Percentiles rank a stretch among this genome's conserved stretches.
Conservation (phyloP, 2,113 vertebrate species). For the Erythrolamprus reginae region DNA sequence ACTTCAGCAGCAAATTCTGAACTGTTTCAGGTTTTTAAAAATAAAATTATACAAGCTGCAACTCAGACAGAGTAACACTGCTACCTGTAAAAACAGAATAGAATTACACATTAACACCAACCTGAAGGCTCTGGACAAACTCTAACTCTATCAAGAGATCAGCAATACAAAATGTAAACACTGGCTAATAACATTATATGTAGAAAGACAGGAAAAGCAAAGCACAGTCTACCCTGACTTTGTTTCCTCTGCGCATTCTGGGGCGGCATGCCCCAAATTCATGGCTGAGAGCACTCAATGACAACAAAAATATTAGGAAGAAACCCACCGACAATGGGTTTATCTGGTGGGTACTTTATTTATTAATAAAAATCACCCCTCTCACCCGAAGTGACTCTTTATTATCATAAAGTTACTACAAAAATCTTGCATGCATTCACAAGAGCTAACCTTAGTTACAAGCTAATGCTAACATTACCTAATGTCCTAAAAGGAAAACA, state of each 20-base stretch:
- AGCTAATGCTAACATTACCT: background rate
- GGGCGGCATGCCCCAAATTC: background rate
- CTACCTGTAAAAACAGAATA: background rate
- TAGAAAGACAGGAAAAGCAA: background rate
- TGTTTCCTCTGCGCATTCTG: background rate
- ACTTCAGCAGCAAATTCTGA: background rate
- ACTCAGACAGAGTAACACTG: background rate
- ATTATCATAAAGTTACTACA: background rate
- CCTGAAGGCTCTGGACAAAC: background rate
- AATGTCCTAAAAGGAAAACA: background rate
- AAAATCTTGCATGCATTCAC: background rate
- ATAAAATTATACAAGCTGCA: background rate
- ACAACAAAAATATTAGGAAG: background rate
- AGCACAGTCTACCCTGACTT: background rate
- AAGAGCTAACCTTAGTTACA: background rate
- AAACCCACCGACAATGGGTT: background rate
- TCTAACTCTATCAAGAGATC: background rate
- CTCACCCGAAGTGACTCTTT: background rate
- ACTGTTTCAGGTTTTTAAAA: conserved; percentile 1
- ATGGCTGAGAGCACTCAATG: background rate
- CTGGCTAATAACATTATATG: background rate
- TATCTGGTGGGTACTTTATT: background rate
- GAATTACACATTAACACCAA: background rate
- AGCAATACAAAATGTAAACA: background rate
- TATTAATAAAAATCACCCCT: background rate